These are phyloP conservation scores for Charina bottae DNA, from an alignment of 2,113 vertebrate genomes.

Conservation along the genomic window DNA sequence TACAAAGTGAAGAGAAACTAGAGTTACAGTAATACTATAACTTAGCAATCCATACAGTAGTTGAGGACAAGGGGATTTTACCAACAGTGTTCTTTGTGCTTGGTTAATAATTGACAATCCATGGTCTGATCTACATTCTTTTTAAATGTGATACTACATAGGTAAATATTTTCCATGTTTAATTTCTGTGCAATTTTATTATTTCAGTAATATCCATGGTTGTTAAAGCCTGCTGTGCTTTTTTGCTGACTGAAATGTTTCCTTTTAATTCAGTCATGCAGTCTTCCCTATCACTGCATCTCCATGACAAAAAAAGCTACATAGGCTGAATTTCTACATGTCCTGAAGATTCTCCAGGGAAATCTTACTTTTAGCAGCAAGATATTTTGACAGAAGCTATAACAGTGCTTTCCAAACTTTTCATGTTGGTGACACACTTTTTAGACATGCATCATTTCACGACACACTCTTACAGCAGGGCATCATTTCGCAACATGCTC, in stretches of 20 bases:
- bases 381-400: not conserved
- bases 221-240: not conserved
- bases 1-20: not conserved
- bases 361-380: not conserved
- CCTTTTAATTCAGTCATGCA: not conserved
- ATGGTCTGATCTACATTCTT: constrained; percentile 21
- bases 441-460: too few species aligned
- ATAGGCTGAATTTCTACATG: not conserved
- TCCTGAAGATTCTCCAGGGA: not conserved
- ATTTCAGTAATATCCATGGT: not conserved
- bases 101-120: not conserved
- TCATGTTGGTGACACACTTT: too few species aligned
- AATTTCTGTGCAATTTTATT: not conserved
- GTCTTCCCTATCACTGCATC: not conserved
- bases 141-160: not conserved
- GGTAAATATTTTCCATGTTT: not conserved
- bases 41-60: constrained; percentile 7
- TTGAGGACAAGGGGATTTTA: not conserved
- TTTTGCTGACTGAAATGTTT: not conserved
- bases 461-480: too few species aligned
- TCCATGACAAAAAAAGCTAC: not conserved
- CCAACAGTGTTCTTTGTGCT: not conserved
- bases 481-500: too few species aligned
- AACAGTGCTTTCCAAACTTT: too few species aligned
- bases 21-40: not conserved